Conservation (phyloP, 2,797 vertebrate species). For the Neoniphon sammara region DNA sequence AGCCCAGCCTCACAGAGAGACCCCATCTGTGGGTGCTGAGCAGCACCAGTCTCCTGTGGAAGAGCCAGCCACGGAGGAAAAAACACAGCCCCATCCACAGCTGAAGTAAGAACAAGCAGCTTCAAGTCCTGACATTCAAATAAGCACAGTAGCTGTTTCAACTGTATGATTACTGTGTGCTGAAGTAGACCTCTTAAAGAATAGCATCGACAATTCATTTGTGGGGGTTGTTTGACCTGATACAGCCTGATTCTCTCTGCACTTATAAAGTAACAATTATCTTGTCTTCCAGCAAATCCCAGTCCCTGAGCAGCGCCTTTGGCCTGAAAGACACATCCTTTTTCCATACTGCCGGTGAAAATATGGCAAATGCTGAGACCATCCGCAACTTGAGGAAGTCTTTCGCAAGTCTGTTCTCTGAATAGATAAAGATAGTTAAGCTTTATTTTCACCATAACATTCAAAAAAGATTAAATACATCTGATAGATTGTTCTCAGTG, state of each 20-base stretch:
- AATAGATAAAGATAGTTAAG: constrained; percentile 59
- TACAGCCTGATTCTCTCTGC: not conserved
- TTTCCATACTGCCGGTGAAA: constrained; percentile 78
- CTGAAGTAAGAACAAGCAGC: constrained; percentile 83
- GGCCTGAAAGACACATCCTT: constrained; percentile 79
- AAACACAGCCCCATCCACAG: constrained; percentile 81
- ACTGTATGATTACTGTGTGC: not conserved
- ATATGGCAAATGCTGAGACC: constrained; percentile 85
- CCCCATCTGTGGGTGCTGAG: not conserved
- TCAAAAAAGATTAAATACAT: not conserved
- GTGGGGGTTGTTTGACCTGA: not conserved
- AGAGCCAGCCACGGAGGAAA: constrained; percentile 71
- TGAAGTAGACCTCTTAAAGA: not conserved
- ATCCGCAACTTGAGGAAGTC: constrained; percentile 87
- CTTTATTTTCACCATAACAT: not conserved
- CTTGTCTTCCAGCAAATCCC: constrained; percentile 84
- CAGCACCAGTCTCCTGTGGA: constrained; percentile 68
- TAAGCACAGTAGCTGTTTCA: not conserved
- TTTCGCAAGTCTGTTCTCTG: constrained; percentile 87
- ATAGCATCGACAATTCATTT: not conserved
- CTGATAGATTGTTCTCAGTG: not conserved
- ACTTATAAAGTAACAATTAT: constrained; percentile 51
- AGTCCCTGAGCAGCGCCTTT: constrained; percentile 86
- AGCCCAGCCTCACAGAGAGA: constrained; percentile 36
- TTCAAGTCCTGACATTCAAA: not conserved